Percentiles rank a stretch among this genome's conserved stretches.
Conservation (phyloP, 1,140 invertebrate species). For the Kradibia gibbosae region DNA sequence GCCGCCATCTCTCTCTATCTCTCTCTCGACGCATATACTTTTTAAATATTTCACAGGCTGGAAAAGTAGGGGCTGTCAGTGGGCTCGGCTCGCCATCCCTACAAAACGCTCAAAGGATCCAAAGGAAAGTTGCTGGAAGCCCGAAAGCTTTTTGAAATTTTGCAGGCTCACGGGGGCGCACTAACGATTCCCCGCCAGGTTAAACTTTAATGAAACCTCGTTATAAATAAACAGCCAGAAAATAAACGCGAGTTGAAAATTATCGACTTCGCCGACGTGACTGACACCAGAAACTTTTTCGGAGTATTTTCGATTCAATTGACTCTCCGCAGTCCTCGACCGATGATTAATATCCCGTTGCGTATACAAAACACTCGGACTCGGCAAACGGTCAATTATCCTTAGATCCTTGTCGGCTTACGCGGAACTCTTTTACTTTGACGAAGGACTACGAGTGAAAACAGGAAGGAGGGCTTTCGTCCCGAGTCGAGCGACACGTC, state of each 20-base stretch:
- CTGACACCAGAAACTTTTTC: background rate
- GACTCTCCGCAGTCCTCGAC: background rate
- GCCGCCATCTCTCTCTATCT: background rate
- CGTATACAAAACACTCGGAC: background rate
- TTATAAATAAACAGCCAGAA: conserved; percentile 17
- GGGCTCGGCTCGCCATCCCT: background rate
- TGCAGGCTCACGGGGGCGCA: background rate
- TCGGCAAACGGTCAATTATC: too few relatives aligned
- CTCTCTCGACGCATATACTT: background rate
- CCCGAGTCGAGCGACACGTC: too few relatives aligned
- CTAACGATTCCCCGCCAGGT: background rate
- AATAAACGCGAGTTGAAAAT: conserved; percentile 14
- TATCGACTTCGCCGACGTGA: background rate
- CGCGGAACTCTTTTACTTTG: too few relatives aligned
- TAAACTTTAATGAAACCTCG: conserved; percentile 25
- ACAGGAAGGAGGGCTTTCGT: too few relatives aligned
- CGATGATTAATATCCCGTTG: background rate
- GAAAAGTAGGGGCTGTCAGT: background rate
- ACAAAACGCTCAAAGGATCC: background rate
- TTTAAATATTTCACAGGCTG: background rate
- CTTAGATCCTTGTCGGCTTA: too few relatives aligned
- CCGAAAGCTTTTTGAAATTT: background rate
- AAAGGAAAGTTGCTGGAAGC: too few relatives aligned
- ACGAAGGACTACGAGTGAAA: too few relatives aligned
- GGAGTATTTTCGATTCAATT: background rate